Conservation (phyloP, 2,888 invertebrate species). For the Dryococelus australis region DNA sequence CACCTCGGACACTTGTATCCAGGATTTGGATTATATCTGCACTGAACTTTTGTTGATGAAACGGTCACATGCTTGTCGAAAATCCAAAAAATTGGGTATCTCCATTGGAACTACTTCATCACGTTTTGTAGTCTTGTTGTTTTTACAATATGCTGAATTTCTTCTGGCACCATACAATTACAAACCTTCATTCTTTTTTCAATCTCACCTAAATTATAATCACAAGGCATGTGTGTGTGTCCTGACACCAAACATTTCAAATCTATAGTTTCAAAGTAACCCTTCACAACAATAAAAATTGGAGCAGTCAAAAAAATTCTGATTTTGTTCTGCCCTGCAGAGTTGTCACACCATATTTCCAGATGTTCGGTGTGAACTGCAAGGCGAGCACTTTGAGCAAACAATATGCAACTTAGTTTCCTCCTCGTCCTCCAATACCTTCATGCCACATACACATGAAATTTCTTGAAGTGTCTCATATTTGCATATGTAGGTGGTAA, state of each 20-base stretch:
- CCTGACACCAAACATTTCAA: slow-evolving; percentile 43
- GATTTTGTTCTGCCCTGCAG: neutral
- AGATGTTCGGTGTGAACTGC: neutral
- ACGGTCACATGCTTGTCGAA: neutral
- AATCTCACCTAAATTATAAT: slow-evolving; percentile 45
- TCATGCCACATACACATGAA: too few species aligned
- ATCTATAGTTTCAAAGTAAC: slow-evolving; percentile 41
- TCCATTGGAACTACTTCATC: neutral
- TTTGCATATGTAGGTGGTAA: too few species aligned
- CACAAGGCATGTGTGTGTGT: slow-evolving; percentile 43
- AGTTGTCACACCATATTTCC: neutral
- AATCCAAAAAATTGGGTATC: neutral
- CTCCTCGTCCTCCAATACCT: slow-evolving; percentile 49
- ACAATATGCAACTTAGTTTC: slow-evolving; percentile 47
- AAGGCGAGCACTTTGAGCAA: slow-evolving; percentile 37
- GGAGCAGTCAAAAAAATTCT: neutral
- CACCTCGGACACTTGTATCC: neutral
- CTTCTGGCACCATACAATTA: too few species aligned
- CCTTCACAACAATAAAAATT: slow-evolving; percentile 31
- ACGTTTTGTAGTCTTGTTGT: neutral
- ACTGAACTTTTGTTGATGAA: neutral
- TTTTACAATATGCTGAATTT: too few species aligned
- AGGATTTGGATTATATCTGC: neutral
- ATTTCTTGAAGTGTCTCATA: slow-evolving; percentile 45
- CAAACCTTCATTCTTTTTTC: slow-evolving; percentile 43